Base-by-base conservation (phyloP, 1,140 invertebrate species). In the Drosophila santomea region DNA sequence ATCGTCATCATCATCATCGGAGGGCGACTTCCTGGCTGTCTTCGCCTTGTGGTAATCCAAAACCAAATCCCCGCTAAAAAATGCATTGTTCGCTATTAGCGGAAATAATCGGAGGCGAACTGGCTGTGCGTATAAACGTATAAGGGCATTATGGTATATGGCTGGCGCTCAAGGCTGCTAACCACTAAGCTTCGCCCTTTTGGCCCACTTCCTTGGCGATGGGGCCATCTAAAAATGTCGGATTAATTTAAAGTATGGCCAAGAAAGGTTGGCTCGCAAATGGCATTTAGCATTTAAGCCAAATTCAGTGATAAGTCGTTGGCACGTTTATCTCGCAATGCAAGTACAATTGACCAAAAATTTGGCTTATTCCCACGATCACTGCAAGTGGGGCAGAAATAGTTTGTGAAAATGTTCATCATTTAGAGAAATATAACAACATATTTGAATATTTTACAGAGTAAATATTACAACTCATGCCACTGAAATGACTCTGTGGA, bases 71-170 rank as follows among this genome's bases (percentile, higher is more conserved):
- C 55, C 50, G 55, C 55, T 73, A 73, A 73, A 73, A 74, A 74
- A 74, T 74, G 72, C 69, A 74, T 74, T 74, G 72, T 74, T 61
- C 51, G 68, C 71, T 55, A 73, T 74, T 74, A 74, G 68, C 50
- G 71, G 67, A 74, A 55, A 55, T 61, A 72, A 62, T 54, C 67
- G 61, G 35, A 20, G 36, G 32, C 10, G 28, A 28, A 48, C 25
- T 48, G 43, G 25, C 32, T 41, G 52, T 59, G 58, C 36, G 52
- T 59, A 32, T n/a, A 39, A 12, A 20, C 14, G 8, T n/a, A 15
- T 58, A 41, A 62, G 32, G 32, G 58, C 14, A 38, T 38, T 11
- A 38, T 14, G 11, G 4, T 38, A 14, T 38, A 38, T 38, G 4
- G 36, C 36, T 12, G 51, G 23, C 10, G 51, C 60, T 36, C 60